Conservation (phyloP, 2,797 vertebrate genomes). For the Urophycis tenuis region DNA sequence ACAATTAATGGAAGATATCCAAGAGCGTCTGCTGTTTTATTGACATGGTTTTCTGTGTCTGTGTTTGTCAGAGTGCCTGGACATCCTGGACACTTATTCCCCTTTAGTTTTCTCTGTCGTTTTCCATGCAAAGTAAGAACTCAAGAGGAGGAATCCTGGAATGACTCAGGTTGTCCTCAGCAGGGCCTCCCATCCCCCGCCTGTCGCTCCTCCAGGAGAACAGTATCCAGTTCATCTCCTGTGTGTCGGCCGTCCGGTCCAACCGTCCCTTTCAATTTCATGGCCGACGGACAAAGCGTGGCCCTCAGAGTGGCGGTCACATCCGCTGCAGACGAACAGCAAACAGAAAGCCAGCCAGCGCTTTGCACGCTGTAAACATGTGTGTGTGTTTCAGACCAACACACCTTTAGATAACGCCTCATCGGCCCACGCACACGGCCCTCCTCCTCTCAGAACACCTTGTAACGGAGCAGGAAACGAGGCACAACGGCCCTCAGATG, state of each 20-base stretch:
- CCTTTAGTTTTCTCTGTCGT: not conserved
- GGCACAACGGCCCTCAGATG: no score
- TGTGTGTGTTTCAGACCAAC: no score
- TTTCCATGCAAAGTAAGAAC: not conserved
- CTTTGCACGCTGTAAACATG: no score
- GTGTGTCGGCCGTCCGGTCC: not conserved
- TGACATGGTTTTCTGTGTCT: not conserved
- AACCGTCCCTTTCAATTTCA: not conserved
- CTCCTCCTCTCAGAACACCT: no score
- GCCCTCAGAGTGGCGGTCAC: not conserved
- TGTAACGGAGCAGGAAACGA: no score
- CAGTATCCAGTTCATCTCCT: not conserved
- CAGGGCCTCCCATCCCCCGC: not conserved
- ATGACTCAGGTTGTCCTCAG: not conserved
- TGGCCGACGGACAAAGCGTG: not conserved
- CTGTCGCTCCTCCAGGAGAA: not conserved
- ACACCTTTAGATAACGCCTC: no score
- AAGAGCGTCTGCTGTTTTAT: not conserved
- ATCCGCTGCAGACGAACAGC: no score
- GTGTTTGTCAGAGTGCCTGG: not conserved
- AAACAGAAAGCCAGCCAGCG: no score
- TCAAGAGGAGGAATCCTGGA: not conserved
- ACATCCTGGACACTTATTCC: not conserved
- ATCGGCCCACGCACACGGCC: no score
- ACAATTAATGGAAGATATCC: not conserved